These are phyloP conservation scores for Folsomia manolachei DNA, from an alignment of 2,888 invertebrate species.

Conservation along the genomic window DNA sequence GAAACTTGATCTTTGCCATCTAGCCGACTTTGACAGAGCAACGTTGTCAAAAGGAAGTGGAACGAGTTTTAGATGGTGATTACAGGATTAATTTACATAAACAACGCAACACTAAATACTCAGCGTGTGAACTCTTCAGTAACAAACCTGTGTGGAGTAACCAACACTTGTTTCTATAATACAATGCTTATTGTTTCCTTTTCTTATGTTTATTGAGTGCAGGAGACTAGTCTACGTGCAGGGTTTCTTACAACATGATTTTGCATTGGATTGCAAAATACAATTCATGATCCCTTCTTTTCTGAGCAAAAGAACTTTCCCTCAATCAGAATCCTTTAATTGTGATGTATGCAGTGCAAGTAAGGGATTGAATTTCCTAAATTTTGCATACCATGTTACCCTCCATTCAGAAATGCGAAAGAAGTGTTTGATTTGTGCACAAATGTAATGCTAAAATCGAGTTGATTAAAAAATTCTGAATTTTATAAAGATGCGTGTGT, in stretches of 20 bases:
- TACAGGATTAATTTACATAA: conserved; percentile 3
- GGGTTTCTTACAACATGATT: too few species aligned
- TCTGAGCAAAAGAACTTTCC: neutral
- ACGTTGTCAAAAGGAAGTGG: too few species aligned
- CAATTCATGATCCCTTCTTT: neutral
- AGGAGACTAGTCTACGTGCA: neutral
- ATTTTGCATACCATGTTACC: neutral
- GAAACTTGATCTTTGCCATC: too few species aligned
- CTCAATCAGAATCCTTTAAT: neutral
- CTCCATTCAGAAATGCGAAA: neutral
- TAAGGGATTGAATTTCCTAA: neutral
- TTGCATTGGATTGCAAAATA: too few species aligned
- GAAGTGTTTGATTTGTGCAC: neutral
- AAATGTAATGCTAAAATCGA: too few species aligned
- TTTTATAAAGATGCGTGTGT: too few species aligned
- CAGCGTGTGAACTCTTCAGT: neutral
- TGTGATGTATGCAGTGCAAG: neutral
- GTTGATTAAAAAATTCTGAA: too few species aligned
- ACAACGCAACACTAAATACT: neutral
- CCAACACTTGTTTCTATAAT: too few species aligned
- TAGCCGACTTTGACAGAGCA: too few species aligned
- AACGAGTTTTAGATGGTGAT: neutral
- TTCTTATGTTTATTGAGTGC: too few species aligned
- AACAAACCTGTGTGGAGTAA: neutral
- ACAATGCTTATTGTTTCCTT: neutral